phyloP scores from a whole-genome alignment of 2,797 vertebrate genomes.

The Crypturellus tataupa region DNA sequence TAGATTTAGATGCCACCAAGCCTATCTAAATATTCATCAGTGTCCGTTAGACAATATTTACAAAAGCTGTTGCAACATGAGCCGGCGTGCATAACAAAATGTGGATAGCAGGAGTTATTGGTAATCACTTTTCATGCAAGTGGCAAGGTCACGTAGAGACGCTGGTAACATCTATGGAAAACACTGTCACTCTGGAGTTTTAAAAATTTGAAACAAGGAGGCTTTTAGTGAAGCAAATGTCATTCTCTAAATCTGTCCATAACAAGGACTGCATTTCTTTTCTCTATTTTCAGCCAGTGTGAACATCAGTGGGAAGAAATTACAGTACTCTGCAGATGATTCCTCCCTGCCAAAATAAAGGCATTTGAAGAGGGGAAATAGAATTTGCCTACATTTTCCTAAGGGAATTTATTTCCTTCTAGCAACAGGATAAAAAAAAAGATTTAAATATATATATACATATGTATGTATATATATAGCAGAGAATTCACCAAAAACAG shows the following conservation, averaged over 20 bases:
- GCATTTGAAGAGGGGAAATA: slow-evolving; percentile 44
- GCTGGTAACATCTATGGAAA: neutral
- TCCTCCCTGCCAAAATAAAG: slow-evolving; percentile 55
- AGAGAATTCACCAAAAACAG: neutral
- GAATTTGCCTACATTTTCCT: slow-evolving; percentile 29
- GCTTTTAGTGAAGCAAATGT: slow-evolving; percentile 26
- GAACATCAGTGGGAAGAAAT: slow-evolving; percentile 62
- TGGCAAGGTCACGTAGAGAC: neutral
- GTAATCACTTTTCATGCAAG: neutral
- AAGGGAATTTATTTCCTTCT: slow-evolving; percentile 47
- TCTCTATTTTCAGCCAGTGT: neutral
- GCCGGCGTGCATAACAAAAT: neutral
- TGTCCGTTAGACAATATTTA: slow-evolving; percentile 16
- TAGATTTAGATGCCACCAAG: neutral
- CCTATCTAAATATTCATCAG: neutral
- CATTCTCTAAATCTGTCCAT: slow-evolving; percentile 14
- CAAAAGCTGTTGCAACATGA: neutral
- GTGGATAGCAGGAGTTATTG: neutral
- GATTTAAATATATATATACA: neutral
- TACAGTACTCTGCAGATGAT: slow-evolving; percentile 52
- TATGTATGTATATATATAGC: neutral
- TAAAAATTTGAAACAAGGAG: neutral
- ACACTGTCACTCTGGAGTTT: neutral
- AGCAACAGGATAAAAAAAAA: neutral
- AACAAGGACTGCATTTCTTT: slow-evolving; percentile 28